Percentiles rank a stretch among this genome's conserved stretches.
Conservation (phyloP, 2,888 invertebrate species). For the Cephus pulcher region DNA sequence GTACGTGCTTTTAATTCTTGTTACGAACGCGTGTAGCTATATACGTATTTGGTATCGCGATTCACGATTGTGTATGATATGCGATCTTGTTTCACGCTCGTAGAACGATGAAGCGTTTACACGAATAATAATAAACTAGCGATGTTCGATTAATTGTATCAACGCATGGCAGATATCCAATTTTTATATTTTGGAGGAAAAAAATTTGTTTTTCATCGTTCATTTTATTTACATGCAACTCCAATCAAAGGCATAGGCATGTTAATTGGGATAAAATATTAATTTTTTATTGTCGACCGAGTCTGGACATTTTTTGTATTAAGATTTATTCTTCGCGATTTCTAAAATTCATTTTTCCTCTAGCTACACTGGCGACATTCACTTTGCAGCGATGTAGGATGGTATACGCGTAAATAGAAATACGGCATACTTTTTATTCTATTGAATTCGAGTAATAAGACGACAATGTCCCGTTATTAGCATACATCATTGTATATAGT, state of each 20-base stretch:
- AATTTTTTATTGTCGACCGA: not conserved
- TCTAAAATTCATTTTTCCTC: not conserved
- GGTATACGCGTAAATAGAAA: not conserved
- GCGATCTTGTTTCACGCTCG: not conserved
- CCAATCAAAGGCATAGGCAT: not conserved
- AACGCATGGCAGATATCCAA: not conserved
- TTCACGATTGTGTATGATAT: not conserved
- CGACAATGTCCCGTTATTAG: not conserved
- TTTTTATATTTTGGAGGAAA: not conserved
- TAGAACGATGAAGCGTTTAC: not conserved
- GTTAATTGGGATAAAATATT: not conserved
- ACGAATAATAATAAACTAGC: not conserved
- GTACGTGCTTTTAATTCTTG: not conserved
- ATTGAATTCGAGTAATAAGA: not conserved
- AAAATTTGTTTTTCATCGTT: not conserved
- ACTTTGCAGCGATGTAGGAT: not conserved
- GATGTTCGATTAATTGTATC: not conserved
- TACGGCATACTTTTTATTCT: not conserved
- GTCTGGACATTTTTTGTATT: not conserved
- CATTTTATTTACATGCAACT: not conserved
- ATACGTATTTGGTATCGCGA: not conserved
- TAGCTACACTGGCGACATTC: not conserved
- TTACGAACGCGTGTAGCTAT: too few species aligned
- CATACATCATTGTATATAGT: not conserved
- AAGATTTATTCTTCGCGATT: not conserved